Evolutionary conservation across 2,797 vertebrate species (phyloP).

Genomic region (Gadopsis marmoratus): DNA sequence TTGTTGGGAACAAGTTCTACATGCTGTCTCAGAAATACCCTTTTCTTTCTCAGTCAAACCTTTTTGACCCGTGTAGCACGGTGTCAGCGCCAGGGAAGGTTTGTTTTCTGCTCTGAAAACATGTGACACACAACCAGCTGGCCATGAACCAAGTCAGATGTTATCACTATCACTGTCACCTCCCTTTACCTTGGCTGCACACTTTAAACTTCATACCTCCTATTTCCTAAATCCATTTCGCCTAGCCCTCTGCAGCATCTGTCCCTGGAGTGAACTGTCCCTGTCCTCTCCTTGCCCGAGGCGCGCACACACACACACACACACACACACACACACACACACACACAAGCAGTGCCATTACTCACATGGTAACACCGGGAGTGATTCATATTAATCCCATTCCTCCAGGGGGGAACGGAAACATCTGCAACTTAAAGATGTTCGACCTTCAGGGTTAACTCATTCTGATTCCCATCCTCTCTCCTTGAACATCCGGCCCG

Average conservation of each 20-base stretch:
- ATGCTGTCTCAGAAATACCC: neutral
- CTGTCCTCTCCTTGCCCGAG: constrained; percentile 55
- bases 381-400: constrained; percentile 61
- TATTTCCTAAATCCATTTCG: constrained; percentile 55
- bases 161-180: constrained; percentile 16
- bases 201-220: constrained; percentile 42
- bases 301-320: constrained; percentile 23
- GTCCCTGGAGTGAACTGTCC: constrained; percentile 51
- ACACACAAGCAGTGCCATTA: constrained; percentile 48
- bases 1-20: neutral
- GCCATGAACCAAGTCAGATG: constrained; percentile 25
- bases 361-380: constrained; percentile 41
- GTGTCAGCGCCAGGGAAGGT: constrained; percentile 14
- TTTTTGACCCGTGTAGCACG: constrained; percentile 5
- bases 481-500: constrained; percentile 24
- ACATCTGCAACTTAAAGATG: constrained; percentile 23
- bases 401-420: constrained; percentile 29
- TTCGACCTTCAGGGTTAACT: constrained; percentile 16
- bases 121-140: neutral
- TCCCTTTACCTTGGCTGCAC: constrained; percentile 20
- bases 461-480: constrained; percentile 26
- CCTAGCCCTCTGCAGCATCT: constrained; percentile 34
- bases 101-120: constrained; percentile 39
- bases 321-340: constrained; percentile 25
- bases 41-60: constrained; percentile 1